A percentile compares a stretch with the other conserved stretches of the same genome.
phyloP scores from a whole-genome alignment of 2,888 invertebrate species.

The Galerucella nymphaeae region DNA sequence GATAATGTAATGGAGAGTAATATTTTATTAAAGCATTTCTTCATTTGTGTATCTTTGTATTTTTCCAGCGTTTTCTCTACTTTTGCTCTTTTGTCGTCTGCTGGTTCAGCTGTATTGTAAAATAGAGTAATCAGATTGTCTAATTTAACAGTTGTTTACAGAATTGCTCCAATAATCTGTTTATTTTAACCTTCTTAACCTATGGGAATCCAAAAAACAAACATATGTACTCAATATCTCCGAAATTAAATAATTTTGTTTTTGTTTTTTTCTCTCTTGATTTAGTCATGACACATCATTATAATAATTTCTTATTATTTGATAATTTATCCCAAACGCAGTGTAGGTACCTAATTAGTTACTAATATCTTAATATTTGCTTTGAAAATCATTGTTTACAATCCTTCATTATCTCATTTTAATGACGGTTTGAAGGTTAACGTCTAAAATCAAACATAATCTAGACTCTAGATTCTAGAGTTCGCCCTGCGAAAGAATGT shows the following conservation, averaged over 20 bases:
- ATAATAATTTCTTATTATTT: neutral
- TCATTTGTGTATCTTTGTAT: too few relatives aligned
- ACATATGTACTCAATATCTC: neutral
- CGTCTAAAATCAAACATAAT: conserved; percentile 1
- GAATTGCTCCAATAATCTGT: too few relatives aligned
- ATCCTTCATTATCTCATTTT: conserved; percentile 3
- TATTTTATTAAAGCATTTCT: too few relatives aligned
- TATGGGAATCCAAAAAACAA: neutral
- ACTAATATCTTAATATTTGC: conserved; percentile 11
- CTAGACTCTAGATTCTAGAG: too few relatives aligned
- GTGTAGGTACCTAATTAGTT: neutral
- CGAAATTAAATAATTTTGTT: neutral
- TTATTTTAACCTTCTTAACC: neutral
- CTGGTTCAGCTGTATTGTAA: too few relatives aligned
- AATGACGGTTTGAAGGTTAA: conserved; percentile 19
- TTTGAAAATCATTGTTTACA: conserved; percentile 12
- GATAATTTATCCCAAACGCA: conserved; percentile 1
- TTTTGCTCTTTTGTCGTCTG: too few relatives aligned
- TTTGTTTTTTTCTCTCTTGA: neutral
- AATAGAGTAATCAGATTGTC: too few relatives aligned
- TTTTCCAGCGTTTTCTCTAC: too few relatives aligned
- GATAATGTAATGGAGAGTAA: too few relatives aligned
- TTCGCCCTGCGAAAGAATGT: neutral
- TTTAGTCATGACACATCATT: neutral
- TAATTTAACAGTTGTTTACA: too few relatives aligned